These are phyloP conservation scores for Anhinga anhinga DNA, from an alignment of 2,113 vertebrate species.

Conservation along the genomic window DNA sequence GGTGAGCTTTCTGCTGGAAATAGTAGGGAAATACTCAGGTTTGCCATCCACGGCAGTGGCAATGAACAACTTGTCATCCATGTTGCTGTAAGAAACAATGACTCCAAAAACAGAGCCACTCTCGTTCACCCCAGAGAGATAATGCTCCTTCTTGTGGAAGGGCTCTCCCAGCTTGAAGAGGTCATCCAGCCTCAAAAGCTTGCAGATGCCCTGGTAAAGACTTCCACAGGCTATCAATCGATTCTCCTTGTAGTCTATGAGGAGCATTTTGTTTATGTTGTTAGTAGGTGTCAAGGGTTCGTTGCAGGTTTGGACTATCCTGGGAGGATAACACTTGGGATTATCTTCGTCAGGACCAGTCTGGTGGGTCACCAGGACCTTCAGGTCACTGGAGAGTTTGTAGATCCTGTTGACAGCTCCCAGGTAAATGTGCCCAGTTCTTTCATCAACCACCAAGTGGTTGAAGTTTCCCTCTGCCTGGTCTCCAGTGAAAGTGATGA, in stretches of 20 bases:
- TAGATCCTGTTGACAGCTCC: slow-evolving; percentile 97
- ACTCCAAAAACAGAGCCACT: slow-evolving; percentile 96
- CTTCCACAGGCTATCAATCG: slow-evolving; percentile 94
- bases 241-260: slow-evolving; percentile 97
- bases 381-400: slow-evolving; percentile 89
- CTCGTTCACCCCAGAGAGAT: slow-evolving; percentile 95
- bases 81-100: slow-evolving; percentile 92
- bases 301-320: slow-evolving; percentile 93
- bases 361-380: slow-evolving; percentile 89
- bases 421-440: slow-evolving; percentile 93
- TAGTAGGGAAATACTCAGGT: slow-evolving; percentile 97
- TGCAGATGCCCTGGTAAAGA: slow-evolving; percentile 97
- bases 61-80: slow-evolving; percentile 94
- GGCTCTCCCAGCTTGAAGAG: slow-evolving; percentile 98
- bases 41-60: slow-evolving; percentile 97
- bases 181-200: slow-evolving; percentile 93
- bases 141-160: slow-evolving; percentile 98
- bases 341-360: slow-evolving; percentile 98
- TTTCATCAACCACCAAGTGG: slow-evolving; percentile 92
- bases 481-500: slow-evolving; percentile 84
- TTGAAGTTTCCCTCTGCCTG: slow-evolving; percentile 89
- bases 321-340: slow-evolving; percentile 96
- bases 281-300: slow-evolving; percentile 90
- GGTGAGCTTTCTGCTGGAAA: slow-evolving; percentile 94
- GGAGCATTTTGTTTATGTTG: slow-evolving; percentile 98